These are phyloP conservation scores for Planococcus citri DNA, from an alignment of 1,140 invertebrate species.

Conservation along the genomic window DNA sequence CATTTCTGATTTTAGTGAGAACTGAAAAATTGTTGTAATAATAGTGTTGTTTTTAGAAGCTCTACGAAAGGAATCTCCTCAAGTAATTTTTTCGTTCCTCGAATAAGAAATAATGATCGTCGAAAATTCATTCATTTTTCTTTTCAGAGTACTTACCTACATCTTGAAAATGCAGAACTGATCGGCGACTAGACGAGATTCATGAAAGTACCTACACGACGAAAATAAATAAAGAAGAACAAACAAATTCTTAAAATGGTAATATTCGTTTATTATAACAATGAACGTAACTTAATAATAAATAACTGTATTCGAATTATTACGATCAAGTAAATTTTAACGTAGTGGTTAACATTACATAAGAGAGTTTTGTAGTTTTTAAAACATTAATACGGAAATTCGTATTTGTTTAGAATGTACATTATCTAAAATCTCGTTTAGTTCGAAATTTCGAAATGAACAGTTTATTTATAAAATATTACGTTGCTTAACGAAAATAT, in stretches of 20 bases:
- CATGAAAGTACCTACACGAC: too few relatives aligned
- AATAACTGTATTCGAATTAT: slow-evolving; percentile 15
- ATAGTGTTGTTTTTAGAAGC: too few relatives aligned
- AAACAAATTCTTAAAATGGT: slow-evolving; percentile 16
- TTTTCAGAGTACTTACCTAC: too few relatives aligned
- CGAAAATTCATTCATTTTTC: too few relatives aligned
- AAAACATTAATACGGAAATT: neutral
- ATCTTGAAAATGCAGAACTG: too few relatives aligned
- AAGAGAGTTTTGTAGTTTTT: neutral
- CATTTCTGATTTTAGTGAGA: too few relatives aligned
- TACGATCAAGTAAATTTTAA: slow-evolving; percentile 12
- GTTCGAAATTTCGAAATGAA: neutral
- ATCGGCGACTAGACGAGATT: too few relatives aligned
- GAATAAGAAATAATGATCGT: too few relatives aligned
- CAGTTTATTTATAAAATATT: slow-evolving; percentile 4
- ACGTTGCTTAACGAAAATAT: slow-evolving; percentile 3
- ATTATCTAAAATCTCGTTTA: neutral
- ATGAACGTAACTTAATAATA: slow-evolving; percentile 20
- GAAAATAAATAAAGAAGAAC: neutral
- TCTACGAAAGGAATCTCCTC: too few relatives aligned
- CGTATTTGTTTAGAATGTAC: neutral
- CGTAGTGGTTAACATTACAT: slow-evolving; percentile 10
- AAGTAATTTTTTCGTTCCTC: too few relatives aligned
- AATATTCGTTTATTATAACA: slow-evolving; percentile 18
- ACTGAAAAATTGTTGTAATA: too few relatives aligned